phyloP scores from a whole-genome alignment of 2,888 invertebrate species.

The Thymelicus sylvestris region DNA sequence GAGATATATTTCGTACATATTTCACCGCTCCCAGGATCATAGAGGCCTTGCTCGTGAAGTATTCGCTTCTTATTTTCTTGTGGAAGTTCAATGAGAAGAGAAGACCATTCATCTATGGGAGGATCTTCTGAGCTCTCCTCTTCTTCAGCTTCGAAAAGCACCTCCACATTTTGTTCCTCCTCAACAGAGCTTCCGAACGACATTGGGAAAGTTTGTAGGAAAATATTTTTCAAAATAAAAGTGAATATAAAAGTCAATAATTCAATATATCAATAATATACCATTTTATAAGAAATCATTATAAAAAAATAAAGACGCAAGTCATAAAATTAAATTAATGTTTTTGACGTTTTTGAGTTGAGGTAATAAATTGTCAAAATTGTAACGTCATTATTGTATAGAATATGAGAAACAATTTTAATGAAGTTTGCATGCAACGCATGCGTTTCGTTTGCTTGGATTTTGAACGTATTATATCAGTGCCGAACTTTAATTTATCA shows the following conservation, averaged over 20 bases:
- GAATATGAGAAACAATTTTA: too few relatives aligned
- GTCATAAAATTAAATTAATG: background rate
- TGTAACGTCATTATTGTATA: too few relatives aligned
- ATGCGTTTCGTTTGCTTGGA: too few relatives aligned
- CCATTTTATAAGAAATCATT: background rate
- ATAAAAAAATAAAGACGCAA: background rate
- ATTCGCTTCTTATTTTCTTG: conserved; percentile 54
- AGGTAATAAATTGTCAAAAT: too few relatives aligned
- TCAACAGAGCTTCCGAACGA: conserved; percentile 41
- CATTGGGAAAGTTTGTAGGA: conserved; percentile 40
- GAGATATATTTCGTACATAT: conserved; percentile 63
- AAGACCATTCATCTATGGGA: conserved; percentile 69
- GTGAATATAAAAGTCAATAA: conserved; percentile 18
- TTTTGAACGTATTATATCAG: too few relatives aligned
- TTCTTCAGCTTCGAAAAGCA: conserved; percentile 44
- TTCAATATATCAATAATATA: conserved; percentile 16
- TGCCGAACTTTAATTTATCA: too few relatives aligned
- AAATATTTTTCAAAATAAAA: background rate
- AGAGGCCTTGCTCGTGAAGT: conserved; percentile 53
- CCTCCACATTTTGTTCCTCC: conserved; percentile 38
- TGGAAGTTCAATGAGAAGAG: conserved; percentile 50
- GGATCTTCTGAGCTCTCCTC: conserved; percentile 61
- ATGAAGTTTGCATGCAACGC: too few relatives aligned
- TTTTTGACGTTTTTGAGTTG: background rate
- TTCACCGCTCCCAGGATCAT: conserved; percentile 63